These are phyloP conservation scores for Conus betulinus DNA, from an alignment of 1,140 invertebrate genomes.

Conservation along the genomic window DNA sequence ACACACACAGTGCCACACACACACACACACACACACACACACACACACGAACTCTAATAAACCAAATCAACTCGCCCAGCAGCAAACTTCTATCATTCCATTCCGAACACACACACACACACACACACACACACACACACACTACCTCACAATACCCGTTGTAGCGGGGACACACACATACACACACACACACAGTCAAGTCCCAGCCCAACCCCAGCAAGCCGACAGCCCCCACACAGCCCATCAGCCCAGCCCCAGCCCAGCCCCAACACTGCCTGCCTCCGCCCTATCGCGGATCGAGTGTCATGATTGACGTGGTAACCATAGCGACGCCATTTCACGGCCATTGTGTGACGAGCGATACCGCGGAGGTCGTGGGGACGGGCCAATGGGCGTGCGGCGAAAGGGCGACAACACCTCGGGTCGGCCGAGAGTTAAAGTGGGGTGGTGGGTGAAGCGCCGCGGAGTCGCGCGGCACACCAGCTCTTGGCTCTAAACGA, in stretches of 20 bases:
- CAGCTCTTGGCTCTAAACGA: too few species aligned
- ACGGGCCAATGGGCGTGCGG: conserved; percentile 65
- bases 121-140: conserved; percentile 13
- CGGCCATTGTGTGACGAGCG: conserved; percentile 69
- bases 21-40: too few species aligned
- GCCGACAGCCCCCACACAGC: background rate
- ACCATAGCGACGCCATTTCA: conserved; percentile 69
- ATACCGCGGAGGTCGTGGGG: conserved; percentile 62
- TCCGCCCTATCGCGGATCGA: conserved; percentile 61
- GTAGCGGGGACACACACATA: background rate
- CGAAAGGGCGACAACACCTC: conserved; percentile 44
- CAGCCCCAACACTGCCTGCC: background rate
- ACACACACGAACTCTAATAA: too few species aligned
- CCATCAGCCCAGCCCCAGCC: background rate
- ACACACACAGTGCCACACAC: too few species aligned
- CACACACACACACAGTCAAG: background rate
- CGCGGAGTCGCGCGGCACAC: too few species aligned
- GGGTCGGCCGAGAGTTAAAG: background rate
- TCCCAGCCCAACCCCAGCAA: background rate
- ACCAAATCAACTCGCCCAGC: too few species aligned
- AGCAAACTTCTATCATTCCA: too few species aligned
- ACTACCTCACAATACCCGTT: too few species aligned
- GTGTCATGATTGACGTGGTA: conserved; percentile 74
- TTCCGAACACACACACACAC: background rate
- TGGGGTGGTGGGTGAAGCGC: background rate